Evolutionary conservation across 2,797 vertebrate genomes (phyloP), one percentile per base, ranked within the genome.

Genomic region (Labeo calbasu): DNA sequence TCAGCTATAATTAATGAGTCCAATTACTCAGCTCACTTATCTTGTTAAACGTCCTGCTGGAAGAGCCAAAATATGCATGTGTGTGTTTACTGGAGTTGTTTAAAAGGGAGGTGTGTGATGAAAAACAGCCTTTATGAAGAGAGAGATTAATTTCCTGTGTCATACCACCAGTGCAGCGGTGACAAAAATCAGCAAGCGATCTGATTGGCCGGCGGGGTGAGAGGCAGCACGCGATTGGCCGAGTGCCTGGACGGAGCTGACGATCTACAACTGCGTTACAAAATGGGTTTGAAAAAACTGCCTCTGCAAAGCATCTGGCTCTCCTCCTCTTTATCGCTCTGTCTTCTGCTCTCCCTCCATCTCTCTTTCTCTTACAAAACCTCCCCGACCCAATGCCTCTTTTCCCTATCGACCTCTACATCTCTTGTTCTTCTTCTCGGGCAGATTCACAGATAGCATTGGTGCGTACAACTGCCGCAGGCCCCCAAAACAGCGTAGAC

Each of bases 361-460:
- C 59, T 82, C 51, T 76, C 57, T 92, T 88, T 87, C 77, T 73
- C 83, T 87, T 87, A 89, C 87, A 17, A 23, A 11, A n/a, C 63
- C n/a, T 40, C 50, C 63, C 10, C n/a, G 3, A 48, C 9, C 19
- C 69, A 66, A 23, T 70, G 50, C 86, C 85, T 85, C 88, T 91
- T 89, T 88, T 92, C 89, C 87, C 86, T 92, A 89, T 92, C 90
- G 91, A 88, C 90, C 90, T 87, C 91, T 91, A 88, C 88, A 88
- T 91, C 80, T 70, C 65, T 68, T 17, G 1, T 23, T 76, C 85
- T 86, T 87, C 83, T 87, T 91, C 89, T 77, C 89, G 79, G 68
- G 86, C 89, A 90, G 88, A 92, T 88, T 90, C 91, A 90, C 90
- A 93, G 90, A 93, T 91, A 93, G 91, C 88, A 90, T 91, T 91